These are phyloP conservation scores for Myocastor coypus DNA, from an alignment of 2,113 vertebrate species.

Conservation along the genomic window DNA sequence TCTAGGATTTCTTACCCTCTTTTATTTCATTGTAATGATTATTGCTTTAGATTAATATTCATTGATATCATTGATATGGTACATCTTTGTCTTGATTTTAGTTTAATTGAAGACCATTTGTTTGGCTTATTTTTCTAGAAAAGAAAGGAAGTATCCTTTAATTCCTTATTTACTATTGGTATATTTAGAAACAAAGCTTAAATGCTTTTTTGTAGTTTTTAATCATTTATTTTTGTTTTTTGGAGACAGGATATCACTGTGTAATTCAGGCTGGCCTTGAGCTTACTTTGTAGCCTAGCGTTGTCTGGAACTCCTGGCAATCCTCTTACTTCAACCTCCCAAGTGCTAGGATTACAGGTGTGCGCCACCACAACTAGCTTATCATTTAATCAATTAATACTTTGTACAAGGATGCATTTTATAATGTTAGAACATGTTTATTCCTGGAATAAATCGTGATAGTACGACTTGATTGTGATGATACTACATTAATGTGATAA, in stretches of 20 bases:
- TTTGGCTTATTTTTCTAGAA: conserved; percentile 3
- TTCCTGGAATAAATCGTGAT: not conserved
- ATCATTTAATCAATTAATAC: not conserved
- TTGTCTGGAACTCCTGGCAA: too few relatives aligned
- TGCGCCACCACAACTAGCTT: too few relatives aligned
- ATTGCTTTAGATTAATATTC: not conserved
- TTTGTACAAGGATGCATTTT: conserved; percentile 4
- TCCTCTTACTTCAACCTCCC: too few relatives aligned
- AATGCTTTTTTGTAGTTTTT: not conserved
- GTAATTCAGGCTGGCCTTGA: too few relatives aligned
- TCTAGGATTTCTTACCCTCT: not conserved
- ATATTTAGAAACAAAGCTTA: not conserved
- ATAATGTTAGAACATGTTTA: conserved; percentile 18
- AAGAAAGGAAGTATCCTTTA: not conserved
- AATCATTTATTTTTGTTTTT: too few relatives aligned
- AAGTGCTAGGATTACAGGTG: too few relatives aligned
- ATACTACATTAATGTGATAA: not conserved
- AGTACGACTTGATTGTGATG: not conserved
- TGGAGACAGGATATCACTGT: too few relatives aligned
- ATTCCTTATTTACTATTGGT: not conserved
- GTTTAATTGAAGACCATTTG: conserved; percentile 1
- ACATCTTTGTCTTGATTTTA: not conserved
- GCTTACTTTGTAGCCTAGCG: not conserved
- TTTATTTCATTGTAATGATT: not conserved
- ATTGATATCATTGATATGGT: not conserved